Percentiles rank a stretch among this genome's conserved stretches.
Evolutionary conservation across 2,797 vertebrate species (phyloP).

Genomic region (Sebastes taczanowskii): DNA sequence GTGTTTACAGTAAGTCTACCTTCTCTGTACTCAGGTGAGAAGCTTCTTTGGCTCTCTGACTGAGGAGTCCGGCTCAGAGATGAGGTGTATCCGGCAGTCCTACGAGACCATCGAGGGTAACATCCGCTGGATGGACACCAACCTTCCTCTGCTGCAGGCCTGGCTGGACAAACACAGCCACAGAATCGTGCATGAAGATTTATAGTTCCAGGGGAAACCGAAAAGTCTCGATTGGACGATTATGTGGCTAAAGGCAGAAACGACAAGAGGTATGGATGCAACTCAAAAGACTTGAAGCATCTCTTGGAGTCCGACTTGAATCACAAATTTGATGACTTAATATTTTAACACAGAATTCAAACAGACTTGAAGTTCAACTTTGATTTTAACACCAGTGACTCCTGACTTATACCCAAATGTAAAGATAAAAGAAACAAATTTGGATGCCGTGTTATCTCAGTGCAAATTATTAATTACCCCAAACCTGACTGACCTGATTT

Average conservation of each 20-base stretch:
- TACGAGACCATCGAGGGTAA: conserved; percentile 90
- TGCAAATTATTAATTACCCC: not conserved
- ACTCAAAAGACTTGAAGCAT: not conserved
- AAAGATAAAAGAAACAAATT: not conserved
- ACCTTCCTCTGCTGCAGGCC: conserved; percentile 83
- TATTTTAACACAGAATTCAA: not conserved
- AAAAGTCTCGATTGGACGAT: not conserved
- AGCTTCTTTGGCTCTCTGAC: conserved; percentile 86
- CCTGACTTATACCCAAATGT: not conserved
- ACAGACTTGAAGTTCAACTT: not conserved
- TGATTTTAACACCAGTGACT: not conserved
- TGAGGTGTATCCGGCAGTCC: conserved; percentile 88
- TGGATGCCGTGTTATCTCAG: not conserved
- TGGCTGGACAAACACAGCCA: conserved; percentile 78
- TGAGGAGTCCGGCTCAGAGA: conserved; percentile 83
- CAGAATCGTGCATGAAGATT: conserved; percentile 32
- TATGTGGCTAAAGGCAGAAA: not conserved
- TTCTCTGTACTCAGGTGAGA: conserved; percentile 75
- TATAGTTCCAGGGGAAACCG: conserved; percentile 31
- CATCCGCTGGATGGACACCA: conserved; percentile 89
- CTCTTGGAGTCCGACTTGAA: not conserved
- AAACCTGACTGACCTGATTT: not conserved
- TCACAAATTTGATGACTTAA: not conserved
- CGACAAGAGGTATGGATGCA: not conserved
- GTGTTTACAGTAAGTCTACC: not conserved